These are phyloP conservation scores for Drosophila testacea DNA, from an alignment of 2,888 invertebrate genomes.

Conservation along the genomic window DNA sequence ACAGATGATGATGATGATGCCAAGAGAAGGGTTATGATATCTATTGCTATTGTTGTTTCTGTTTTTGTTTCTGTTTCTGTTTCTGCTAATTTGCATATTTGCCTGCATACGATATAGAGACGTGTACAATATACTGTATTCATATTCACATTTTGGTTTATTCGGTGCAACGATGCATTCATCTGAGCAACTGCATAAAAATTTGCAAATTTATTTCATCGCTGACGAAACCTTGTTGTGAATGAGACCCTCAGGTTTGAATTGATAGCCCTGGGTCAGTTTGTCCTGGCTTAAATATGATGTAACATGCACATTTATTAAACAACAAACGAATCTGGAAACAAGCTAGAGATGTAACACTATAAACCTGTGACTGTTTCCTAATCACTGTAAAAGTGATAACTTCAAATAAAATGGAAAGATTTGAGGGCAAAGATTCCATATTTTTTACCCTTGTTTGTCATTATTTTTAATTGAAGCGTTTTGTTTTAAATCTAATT, in stretches of 20 bases:
- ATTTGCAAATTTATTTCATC: conserved; percentile 42
- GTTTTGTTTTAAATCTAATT: no score
- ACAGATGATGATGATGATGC: no score
- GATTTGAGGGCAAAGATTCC: no score
- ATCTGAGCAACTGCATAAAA: conserved; percentile 48
- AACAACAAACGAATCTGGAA: conserved; percentile 8
- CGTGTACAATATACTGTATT: conserved; percentile 30
- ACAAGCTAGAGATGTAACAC: not conserved
- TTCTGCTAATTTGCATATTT: conserved; percentile 46
- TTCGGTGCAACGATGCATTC: conserved; percentile 55
- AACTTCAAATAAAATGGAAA: no score
- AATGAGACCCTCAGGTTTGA: conserved; percentile 7
- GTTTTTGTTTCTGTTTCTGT: conserved; percentile 1
- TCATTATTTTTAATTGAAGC: no score
- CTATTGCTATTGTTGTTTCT: conserved; percentile 1
- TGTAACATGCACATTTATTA: conserved; percentile 25
- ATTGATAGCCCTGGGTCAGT: not conserved
- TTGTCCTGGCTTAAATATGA: conserved; percentile 7
- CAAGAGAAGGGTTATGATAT: not conserved
- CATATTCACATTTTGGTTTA: conserved; percentile 44
- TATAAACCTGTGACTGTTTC: not conserved
- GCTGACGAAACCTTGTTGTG: conserved; percentile 2
- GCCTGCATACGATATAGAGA: conserved; percentile 24
- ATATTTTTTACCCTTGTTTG: no score
- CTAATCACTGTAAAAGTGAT: not conserved